Base-by-base conservation (phyloP, 2,797 vertebrate species). In the Notoglanidium macrostoma region DNA sequence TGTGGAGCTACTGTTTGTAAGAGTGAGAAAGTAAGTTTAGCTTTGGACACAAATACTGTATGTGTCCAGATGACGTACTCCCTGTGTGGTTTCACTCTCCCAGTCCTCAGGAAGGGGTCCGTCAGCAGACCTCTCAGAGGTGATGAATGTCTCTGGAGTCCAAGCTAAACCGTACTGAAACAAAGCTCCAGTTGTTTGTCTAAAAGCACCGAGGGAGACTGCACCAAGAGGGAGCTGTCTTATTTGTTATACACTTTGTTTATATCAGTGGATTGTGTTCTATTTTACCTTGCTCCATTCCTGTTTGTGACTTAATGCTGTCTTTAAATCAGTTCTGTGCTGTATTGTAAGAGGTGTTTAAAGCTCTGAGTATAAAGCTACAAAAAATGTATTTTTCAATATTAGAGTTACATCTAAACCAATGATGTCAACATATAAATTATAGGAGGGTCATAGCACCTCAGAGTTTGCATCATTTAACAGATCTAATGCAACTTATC, bases 101-200 rank as follows among this genome's bases (percentile, higher is more conserved):
- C 49, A 59, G 61, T 55, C 51, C 35, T 55, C 59, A n/a, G 67
- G 23, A 19, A 35, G 26, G 15, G 44, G 51, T 46, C 65, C 44
- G 9, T 77, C 70, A 86, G 32, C 26, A 63, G 7, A 87, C 51
- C 70, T 77, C 84, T 59, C 46, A 83, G 51, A 73, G 63, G 21
- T 87, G 78, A 77, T 85, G 46, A 84, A 88, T 80, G 78, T 54
- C 78, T 59, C 74, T 70, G 81, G 73, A 57, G 77, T 86, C 54
- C 77, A 70, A 74, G 8, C 63, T 79, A 86, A 86, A 82, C 46
- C 61, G 8, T 40, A 49, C 74, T 79, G 80, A 65, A 87, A 63
- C 51, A 74, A 78, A 88, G 88, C 80, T 54, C 65, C 46, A n/a
- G 14, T 85, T 90, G 90, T 91, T 91, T 79, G 84, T 76, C 78